Base-by-base conservation (phyloP, 2,797 vertebrate genomes). In the Kryptolebias ocellatus region DNA sequence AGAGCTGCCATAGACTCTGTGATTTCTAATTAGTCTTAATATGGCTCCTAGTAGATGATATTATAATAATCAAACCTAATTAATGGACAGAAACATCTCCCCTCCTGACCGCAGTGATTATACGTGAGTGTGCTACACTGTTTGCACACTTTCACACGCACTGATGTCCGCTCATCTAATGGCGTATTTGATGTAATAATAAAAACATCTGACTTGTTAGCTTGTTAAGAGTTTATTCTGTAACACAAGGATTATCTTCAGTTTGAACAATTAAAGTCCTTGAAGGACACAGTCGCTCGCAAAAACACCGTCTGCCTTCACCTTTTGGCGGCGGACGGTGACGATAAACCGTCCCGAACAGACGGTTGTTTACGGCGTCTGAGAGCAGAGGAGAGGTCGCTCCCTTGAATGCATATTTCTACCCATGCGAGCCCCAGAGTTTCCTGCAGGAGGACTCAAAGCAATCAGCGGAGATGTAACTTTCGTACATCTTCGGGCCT, bases 1-100 rank as follows among this genome's bases (percentile, higher is more conserved):
- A 49, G 72, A 45, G 34, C 76, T 79, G 66, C 79, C 64, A 47
- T 74, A 63, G 86, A 90, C 87, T 88, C 69, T 60, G 61, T 86
- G 75, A 90, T 93, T 86, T 84, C 53, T 79, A 84, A 91, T 92
- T 89, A 88, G 79, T 65, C 86, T 83, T 84, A 74, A 89, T 87
- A 72, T 51, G 68, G 69, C 86, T 83, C 60, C 78, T 82, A 82
- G 83, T 80, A 74, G 80, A 78, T 56, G 47, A 85, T 83, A 83
- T 90, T 83, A 83, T 88, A 83, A 82, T 83, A 78, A 89, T 87
- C 86, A 78, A 83, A 83, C 77, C 83, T 87, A 90, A 91, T 91
- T 86, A 87, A 67, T 61, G 81, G 77, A 86, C 74, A 81, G 69
- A 84, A 83, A 87, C 78, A 87, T 64, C 72, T 70, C 61, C 75